Evolutionary conservation across 2,888 invertebrate genomes (phyloP), one percentile per base, ranked within the genome.

Genomic region (Drosophila diplacantha): DNA sequence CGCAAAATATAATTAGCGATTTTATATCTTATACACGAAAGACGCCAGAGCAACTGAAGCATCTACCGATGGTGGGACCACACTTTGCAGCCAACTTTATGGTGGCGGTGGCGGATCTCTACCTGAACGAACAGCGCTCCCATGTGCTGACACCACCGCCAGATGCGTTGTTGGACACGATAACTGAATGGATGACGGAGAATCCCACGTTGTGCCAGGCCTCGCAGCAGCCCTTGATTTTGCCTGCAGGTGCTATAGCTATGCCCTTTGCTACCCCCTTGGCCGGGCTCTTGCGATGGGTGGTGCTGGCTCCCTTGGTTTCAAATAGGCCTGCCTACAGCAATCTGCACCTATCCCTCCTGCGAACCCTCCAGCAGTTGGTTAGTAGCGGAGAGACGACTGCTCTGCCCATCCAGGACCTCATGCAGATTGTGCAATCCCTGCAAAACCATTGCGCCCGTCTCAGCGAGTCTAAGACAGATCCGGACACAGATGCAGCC

Each of bases 51-150:
- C 91, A 92, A 51, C 90, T 96, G 7, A 92, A 92, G 77, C 91
- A 91, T 18, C 88, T 96, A 14, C 95, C 96, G 0, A 90, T 90
- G 71, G 91, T 94, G 1, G 94, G 95, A 0, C 94, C 95, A 2
- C 86, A 95, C 83, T 96, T 97, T 89, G 93, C 95, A 2, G 94
- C 96, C 0, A 96, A 96, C 89, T 93, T 96, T 82, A 92, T 96
- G 80, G 95, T 96, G 0, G 94, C 96, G 0, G 92, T 95, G 11
- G 93, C 95, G 0, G 94, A 95, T 85, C 90, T 95, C 55, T 96
- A 95, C 78, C 89, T 91, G 84, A 88, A 86, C 64, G 88, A 88
- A n/a, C 78, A 85, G 12, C 77, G 84, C 12, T 81, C 82, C 1
- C 69, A 81, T 59, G 88, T 91, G 67, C 88, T 90, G 57, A 88